These are phyloP conservation scores for Forbesichthys agassizii DNA, from an alignment of 2,113 vertebrate genomes.

Conservation along the genomic window DNA sequence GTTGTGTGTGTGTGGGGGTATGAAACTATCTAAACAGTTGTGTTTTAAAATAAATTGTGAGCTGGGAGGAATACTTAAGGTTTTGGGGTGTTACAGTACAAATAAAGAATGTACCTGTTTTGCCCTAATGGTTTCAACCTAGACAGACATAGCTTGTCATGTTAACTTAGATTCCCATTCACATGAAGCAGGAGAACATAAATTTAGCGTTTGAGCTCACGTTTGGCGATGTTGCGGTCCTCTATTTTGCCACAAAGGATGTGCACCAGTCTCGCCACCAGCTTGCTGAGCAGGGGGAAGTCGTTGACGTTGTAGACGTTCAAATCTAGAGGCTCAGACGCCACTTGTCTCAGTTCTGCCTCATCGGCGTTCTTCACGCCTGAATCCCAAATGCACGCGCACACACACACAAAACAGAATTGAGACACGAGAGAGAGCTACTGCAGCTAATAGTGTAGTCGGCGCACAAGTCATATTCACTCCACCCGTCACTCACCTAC, in stretches of 20 bases:
- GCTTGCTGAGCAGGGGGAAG: constrained; percentile 86
- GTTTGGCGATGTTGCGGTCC: constrained; percentile 73
- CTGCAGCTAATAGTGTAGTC: too few relatives aligned
- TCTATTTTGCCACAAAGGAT: constrained; percentile 86
- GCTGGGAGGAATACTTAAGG: too few relatives aligned
- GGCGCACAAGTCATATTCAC: not conserved
- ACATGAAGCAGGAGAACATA: not conserved
- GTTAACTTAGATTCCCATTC: not conserved
- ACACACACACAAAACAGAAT: constrained; percentile 1
- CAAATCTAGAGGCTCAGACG: constrained; percentile 84
- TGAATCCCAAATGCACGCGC: constrained; percentile 43
- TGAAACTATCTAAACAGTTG: too few relatives aligned
- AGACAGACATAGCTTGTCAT: not conserved
- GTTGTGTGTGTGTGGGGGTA: too few relatives aligned
- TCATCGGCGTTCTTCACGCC: constrained; percentile 94
- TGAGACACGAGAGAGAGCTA: not conserved
- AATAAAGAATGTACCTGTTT: too few relatives aligned
- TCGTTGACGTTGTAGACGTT: constrained; percentile 88
- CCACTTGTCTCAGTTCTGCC: constrained; percentile 86
- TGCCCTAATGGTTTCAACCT: too few relatives aligned
- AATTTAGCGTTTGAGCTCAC: constrained; percentile 47
- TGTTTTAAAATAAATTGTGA: too few relatives aligned
- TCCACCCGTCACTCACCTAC: constrained; percentile 79
- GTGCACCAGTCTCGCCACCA: constrained; percentile 81
- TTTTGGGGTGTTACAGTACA: too few relatives aligned